Percentiles rank a stretch among this genome's conserved stretches.
phyloP scores from a whole-genome alignment of 2,113 vertebrate species.

The Tringa solitaria region DNA sequence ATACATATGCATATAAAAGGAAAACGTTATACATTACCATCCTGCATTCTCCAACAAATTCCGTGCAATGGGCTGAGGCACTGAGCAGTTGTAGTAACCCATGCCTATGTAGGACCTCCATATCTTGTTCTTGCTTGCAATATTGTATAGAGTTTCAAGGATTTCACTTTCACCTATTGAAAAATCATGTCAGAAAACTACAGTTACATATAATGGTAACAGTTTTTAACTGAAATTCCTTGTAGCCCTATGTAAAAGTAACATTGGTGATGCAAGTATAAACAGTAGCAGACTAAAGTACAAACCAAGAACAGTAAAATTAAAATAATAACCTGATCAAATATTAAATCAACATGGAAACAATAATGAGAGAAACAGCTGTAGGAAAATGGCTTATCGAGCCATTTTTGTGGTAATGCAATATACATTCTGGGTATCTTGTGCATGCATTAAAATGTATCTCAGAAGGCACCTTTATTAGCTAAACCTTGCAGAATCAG shows the following conservation, averaged over 20 bases:
- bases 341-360: background rate
- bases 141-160: slow-evolving; percentile 83
- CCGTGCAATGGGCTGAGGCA: slow-evolving; percentile 88
- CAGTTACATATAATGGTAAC: background rate
- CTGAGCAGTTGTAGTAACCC: slow-evolving; percentile 96
- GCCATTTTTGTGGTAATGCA: background rate
- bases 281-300: background rate
- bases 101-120: slow-evolving; percentile 98
- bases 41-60: slow-evolving; percentile 96
- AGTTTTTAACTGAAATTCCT: background rate
- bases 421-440: background rate
- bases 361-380: background rate
- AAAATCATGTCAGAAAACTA: slow-evolving; percentile 14
- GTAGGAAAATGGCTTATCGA: background rate
- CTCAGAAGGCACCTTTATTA: background rate
- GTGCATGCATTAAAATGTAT: background rate
- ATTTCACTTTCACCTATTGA: slow-evolving; percentile 94
- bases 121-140: slow-evolving; percentile 90
- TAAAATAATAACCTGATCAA: background rate
- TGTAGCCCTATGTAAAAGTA: background rate
- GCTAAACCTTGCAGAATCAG: background rate
- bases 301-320: background rate
- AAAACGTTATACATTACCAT: slow-evolving; percentile 83
- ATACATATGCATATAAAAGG: background rate
- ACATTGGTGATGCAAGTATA: background rate